Conservation (phyloP, 1,140 invertebrate species). For the Frieseomelitta varia region DNA sequence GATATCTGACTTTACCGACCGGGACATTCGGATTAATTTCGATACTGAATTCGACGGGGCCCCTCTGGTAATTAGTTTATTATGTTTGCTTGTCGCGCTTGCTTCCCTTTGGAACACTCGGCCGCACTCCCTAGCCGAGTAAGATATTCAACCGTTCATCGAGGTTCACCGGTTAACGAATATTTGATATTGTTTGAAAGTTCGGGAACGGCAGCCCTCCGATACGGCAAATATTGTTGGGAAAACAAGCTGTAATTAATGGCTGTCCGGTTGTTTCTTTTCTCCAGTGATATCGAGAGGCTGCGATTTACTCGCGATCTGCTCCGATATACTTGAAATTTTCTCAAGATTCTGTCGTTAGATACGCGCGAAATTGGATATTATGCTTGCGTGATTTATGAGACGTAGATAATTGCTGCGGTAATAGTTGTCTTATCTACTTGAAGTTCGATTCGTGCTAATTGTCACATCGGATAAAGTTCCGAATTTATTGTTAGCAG, state of each 20-base stretch:
- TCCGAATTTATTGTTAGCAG: not conserved
- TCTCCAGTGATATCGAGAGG: not conserved
- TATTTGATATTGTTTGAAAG: slow-evolving; percentile 32
- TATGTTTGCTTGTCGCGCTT: slow-evolving; percentile 35
- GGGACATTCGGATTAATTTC: slow-evolving; percentile 48
- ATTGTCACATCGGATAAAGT: not conserved
- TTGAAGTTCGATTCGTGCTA: not conserved
- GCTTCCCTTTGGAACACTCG: slow-evolving; percentile 9
- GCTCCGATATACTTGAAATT: not conserved
- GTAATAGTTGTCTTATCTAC: not conserved
- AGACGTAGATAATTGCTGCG: not conserved
- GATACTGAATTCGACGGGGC: slow-evolving; percentile 49
- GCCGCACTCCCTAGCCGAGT: not conserved
- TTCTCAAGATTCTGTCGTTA: not conserved
- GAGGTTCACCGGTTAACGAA: slow-evolving; percentile 20
- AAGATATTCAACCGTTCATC: slow-evolving; percentile 43
- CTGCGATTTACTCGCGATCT: not conserved
- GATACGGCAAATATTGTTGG: not conserved
- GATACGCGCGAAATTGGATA: not conserved
- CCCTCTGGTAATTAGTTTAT: slow-evolving; percentile 51
- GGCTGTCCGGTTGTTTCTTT: not conserved
- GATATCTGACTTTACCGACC: slow-evolving; percentile 50
- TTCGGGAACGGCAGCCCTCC: slow-evolving; percentile 1
- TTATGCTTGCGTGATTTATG: not conserved
- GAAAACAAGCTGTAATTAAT: not conserved